Conservation (phyloP, 2,888 invertebrate genomes). For the Gastrophysa polygoni region DNA sequence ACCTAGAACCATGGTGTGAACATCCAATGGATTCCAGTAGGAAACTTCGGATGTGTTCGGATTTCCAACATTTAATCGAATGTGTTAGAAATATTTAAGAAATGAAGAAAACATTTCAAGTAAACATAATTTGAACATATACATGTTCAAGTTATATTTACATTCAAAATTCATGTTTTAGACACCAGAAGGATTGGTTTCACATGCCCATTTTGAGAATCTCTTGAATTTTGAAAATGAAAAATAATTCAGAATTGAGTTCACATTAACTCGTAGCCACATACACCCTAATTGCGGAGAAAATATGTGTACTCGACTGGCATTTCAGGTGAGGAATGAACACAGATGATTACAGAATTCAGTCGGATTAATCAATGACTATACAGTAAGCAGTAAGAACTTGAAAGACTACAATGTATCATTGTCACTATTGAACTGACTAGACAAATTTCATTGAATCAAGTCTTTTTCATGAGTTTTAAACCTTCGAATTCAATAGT, state of each 20-base stretch:
- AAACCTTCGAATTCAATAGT: too few species aligned
- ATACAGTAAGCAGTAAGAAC: too few species aligned
- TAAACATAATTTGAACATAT: not conserved
- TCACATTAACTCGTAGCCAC: not conserved
- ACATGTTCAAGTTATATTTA: not conserved
- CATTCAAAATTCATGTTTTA: not conserved
- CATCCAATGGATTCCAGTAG: constrained; percentile 22
- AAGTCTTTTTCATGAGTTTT: too few species aligned
- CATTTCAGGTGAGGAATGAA: not conserved
- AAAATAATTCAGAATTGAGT: not conserved
- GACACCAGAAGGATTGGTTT: not conserved
- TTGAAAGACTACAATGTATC: too few species aligned
- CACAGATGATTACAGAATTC: too few species aligned
- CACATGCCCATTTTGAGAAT: not conserved
- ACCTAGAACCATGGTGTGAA: constrained; percentile 12
- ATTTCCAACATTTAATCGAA: constrained; percentile 20
- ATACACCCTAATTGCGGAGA: not conserved
- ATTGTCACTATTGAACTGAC: too few species aligned
- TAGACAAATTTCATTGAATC: too few species aligned
- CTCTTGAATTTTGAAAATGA: not conserved
- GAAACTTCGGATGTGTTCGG: constrained; percentile 26
- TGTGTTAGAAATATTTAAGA: not conserved
- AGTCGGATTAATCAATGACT: too few species aligned
- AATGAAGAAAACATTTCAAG: not conserved
- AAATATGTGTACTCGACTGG: not conserved